Evolutionary conservation across 2,797 vertebrate genomes (phyloP).

Genomic region (Balearica regulorum): DNA sequence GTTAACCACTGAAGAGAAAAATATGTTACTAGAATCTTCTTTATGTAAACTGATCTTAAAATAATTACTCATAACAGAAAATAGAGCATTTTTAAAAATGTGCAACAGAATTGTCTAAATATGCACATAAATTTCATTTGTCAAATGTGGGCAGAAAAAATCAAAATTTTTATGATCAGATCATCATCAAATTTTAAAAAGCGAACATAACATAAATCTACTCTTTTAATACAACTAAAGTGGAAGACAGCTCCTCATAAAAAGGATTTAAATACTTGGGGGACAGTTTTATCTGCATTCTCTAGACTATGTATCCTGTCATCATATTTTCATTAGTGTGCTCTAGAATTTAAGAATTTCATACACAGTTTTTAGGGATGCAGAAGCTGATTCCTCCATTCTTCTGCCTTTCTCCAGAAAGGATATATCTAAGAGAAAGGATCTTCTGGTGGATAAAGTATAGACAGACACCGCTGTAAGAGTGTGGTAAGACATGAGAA

Average conservation of each 20-base stretch:
- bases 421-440: not conserved
- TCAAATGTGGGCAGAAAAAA: not conserved
- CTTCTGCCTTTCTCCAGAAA: not conserved
- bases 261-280: not conserved
- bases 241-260: not conserved
- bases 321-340: not conserved
- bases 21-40: not conserved
- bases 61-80: not conserved
- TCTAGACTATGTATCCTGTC: not conserved
- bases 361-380: not conserved
- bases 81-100: not conserved
- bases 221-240: not conserved
- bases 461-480: not conserved
- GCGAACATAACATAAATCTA: not conserved
- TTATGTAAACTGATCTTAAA: not conserved
- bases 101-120: not conserved
- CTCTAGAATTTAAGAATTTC: not conserved
- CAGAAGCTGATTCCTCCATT: not conserved
- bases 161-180: not conserved
- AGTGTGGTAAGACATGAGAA: not conserved
- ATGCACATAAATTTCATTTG: not conserved
- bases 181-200: not conserved
- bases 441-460: not conserved
- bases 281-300: not conserved
- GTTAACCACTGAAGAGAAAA: not conserved